Conservation (phyloP, 2,888 invertebrate species). For the Mythimna lalbum region DNA sequence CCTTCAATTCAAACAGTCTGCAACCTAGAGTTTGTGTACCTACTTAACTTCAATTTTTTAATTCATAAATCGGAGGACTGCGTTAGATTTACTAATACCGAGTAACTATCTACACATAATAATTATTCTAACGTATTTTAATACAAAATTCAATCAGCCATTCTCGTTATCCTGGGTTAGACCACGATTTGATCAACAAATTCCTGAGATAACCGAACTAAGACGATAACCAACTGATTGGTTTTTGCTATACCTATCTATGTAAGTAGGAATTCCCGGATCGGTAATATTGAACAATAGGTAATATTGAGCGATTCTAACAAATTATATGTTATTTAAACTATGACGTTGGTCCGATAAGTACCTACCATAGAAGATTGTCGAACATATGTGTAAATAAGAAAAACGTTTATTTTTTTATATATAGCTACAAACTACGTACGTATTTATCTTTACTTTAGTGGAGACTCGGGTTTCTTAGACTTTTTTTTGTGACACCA, state of each 20-base stretch:
- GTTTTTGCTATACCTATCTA: slow-evolving; percentile 3
- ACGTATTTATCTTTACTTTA: not conserved
- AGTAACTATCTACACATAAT: too few species aligned
- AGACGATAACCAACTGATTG: slow-evolving; percentile 11
- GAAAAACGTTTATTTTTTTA: not conserved
- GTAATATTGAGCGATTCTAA: slow-evolving; percentile 11
- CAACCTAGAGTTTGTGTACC: too few species aligned
- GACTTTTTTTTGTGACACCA: not conserved
- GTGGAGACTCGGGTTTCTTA: not conserved
- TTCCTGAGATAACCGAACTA: slow-evolving; percentile 25
- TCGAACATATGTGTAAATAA: not conserved
- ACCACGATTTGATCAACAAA: slow-evolving; percentile 22
- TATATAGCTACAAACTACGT: not conserved
- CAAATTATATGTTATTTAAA: slow-evolving; percentile 22
- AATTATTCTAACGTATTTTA: not conserved
- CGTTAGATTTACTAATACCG: too few species aligned
- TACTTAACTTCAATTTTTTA: too few species aligned
- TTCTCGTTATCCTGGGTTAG: slow-evolving; percentile 10
- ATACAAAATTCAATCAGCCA: not conserved
- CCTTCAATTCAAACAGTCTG: too few species aligned
- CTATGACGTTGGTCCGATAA: slow-evolving; percentile 34
- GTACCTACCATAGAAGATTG: slow-evolving; percentile 7
- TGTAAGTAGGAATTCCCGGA: slow-evolving; percentile 10
- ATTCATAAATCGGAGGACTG: too few species aligned
- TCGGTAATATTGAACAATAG: slow-evolving; percentile 14